Percentiles rank a stretch among this genome's conserved stretches.
Evolutionary conservation across 1,140 invertebrate species (phyloP).

Genomic region (Drosophila sulfurigaster): DNA sequence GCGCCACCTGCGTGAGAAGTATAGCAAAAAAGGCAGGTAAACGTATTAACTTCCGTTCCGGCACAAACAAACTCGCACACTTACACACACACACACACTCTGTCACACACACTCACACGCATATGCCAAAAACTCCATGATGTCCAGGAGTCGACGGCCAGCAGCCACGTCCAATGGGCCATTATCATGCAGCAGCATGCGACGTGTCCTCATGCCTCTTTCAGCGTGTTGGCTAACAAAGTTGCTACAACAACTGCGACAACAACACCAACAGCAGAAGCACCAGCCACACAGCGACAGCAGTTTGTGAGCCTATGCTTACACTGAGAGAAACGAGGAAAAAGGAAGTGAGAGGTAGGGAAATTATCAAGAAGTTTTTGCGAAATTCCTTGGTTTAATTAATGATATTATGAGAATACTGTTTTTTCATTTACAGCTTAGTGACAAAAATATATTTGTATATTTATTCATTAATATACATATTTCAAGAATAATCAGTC

Average conservation of each 20-base stretch:
- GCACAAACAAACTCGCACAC: constrained; percentile 49
- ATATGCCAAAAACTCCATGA: constrained; percentile 59
- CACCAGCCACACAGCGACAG: constrained; percentile 6
- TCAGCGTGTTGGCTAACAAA: constrained; percentile 48
- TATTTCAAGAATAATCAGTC: too few relatives aligned
- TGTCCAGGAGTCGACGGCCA: constrained; percentile 22
- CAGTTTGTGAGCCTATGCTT: constrained; percentile 13
- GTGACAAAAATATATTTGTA: too few relatives aligned
- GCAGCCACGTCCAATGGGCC: constrained; percentile 34
- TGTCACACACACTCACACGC: constrained; percentile 23
- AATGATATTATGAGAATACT: too few relatives aligned
- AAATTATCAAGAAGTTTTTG: not conserved
- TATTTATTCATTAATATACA: too few relatives aligned
- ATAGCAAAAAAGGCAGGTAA: constrained; percentile 60
- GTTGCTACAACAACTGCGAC: constrained; percentile 31
- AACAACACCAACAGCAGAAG: constrained; percentile 2
- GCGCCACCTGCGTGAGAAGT: constrained; percentile 56
- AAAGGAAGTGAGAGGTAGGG: not conserved
- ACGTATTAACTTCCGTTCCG: constrained; percentile 82
- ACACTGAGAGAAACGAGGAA: constrained; percentile 20
- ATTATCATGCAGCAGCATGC: constrained; percentile 51
- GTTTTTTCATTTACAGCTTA: too few relatives aligned
- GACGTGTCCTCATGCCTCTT: constrained; percentile 22
- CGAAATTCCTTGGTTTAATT: too few relatives aligned
- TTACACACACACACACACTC: constrained; percentile 14